A percentile compares a stretch with the other conserved stretches of the same genome.
These are phyloP conservation scores for Scaptomyza graminum DNA, from an alignment of 1,140 invertebrate species.

Conservation along the genomic window DNA sequence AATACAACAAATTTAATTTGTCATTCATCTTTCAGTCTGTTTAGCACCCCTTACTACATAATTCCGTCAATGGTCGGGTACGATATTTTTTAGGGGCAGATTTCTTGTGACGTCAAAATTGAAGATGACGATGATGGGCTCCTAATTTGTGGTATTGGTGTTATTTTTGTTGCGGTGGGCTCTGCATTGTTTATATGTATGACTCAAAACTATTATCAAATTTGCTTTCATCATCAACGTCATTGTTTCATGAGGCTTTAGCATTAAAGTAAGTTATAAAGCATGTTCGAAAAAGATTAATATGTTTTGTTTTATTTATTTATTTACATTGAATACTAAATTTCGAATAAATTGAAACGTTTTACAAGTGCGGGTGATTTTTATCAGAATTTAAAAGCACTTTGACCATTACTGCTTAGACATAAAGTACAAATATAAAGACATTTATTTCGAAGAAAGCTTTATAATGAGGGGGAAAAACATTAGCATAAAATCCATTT, in stretches of 20 bases:
- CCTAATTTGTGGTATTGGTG: conserved; percentile 36
- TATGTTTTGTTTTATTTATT: no score
- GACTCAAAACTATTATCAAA: not conserved
- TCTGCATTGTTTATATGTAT: not conserved
- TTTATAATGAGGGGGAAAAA: no score
- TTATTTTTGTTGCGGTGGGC: conserved; percentile 44
- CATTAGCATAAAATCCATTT: no score
- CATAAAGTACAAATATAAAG: no score
- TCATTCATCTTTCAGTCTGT: conserved; percentile 44
- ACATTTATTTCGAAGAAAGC: no score
- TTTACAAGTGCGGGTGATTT: no score
- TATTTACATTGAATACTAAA: no score
- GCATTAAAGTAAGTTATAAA: not conserved
- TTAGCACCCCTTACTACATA: conserved; percentile 56
- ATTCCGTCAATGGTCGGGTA: conserved; percentile 36
- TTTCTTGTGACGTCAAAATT: conserved; percentile 21
- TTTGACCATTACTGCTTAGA: no score
- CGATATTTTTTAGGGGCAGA: conserved; percentile 7
- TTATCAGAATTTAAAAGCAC: no score
- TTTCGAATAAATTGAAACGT: no score
- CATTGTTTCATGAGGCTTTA: not conserved
- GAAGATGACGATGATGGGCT: not conserved
- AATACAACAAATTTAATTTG: conserved; percentile 57
- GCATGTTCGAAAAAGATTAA: no score
- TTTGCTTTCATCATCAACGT: conserved; percentile 1